Evolutionary conservation across 2,113 vertebrate genomes (phyloP).

Genomic region (Scophthalmus maximus): DNA sequence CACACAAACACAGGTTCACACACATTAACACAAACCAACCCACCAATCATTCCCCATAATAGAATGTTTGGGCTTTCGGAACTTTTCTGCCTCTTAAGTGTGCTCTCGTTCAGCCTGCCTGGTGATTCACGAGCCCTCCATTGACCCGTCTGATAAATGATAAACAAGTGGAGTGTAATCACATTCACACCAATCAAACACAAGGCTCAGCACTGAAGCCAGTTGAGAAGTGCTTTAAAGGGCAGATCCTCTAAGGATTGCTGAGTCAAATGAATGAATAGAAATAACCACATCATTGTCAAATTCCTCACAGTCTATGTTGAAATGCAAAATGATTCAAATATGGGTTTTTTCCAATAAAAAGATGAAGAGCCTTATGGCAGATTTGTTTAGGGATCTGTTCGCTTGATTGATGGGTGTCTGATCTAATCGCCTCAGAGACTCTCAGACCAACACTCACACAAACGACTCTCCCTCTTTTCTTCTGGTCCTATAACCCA

Average conservation of each 20-base stretch:
- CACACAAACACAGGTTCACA: constrained; percentile 7
- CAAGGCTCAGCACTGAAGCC: constrained; percentile 14
- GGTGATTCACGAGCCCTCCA: constrained; percentile 8
- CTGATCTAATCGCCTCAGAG: neutral
- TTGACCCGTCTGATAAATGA: constrained; percentile 18
- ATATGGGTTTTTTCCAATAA: neutral
- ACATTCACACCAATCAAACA: constrained; percentile 17
- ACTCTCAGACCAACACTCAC: neutral
- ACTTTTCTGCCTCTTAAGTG: constrained; percentile 7
- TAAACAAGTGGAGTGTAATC: constrained; percentile 23
- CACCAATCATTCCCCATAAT: neutral
- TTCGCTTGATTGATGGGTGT: constrained; percentile 1
- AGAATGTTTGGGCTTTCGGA: neutral
- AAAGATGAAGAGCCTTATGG: neutral
- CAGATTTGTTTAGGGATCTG: neutral
- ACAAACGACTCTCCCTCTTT: neutral
- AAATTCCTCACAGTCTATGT: neutral
- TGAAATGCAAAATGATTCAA: neutral
- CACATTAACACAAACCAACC: neutral
- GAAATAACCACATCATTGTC: constrained; percentile 16
- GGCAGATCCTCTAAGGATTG: constrained; percentile 30
- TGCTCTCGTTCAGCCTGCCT: neutral
- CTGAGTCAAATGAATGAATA: constrained; percentile 18
- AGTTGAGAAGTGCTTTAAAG: constrained; percentile 23
- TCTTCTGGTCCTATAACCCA: neutral